Percentiles rank a stretch among this genome's conserved stretches.
Conservation (phyloP, 2,888 invertebrate genomes). For the Dexiosoma caninum region DNA sequence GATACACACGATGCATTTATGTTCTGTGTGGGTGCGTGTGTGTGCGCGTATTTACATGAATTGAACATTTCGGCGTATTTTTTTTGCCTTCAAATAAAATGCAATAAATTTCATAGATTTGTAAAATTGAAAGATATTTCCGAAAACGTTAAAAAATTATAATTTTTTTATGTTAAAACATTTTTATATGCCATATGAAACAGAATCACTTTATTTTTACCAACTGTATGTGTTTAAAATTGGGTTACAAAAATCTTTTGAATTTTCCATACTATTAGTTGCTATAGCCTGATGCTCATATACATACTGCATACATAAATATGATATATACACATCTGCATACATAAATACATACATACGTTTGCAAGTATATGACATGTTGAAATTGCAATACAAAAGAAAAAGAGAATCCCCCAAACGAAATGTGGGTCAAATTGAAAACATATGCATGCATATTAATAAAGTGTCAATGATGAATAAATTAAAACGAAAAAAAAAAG, state of each 20-base stretch:
- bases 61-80: slow-evolving; percentile 10
- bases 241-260: slow-evolving; percentile 43
- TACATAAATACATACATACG: background rate
- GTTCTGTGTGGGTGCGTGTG: background rate
- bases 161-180: slow-evolving; percentile 47
- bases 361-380: background rate
- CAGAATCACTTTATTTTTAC: slow-evolving; percentile 29
- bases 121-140: slow-evolving; percentile 48
- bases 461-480: background rate
- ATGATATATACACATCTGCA: background rate
- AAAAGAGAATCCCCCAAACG: slow-evolving; percentile 3
- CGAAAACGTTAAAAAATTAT: slow-evolving; percentile 32
- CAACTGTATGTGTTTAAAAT: slow-evolving; percentile 16
- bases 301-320: background rate
- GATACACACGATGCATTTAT: slow-evolving; percentile 6
- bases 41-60: background rate
- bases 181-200: slow-evolving; percentile 47
- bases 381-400: background rate
- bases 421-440: slow-evolving; percentile 36
- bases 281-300: background rate
- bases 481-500: background rate
- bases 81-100: slow-evolving; percentile 37
- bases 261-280: slow-evolving; percentile 52
- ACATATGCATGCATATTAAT: background rate
- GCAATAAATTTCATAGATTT: slow-evolving; percentile 62